Percentiles rank a stretch among this genome's conserved stretches.
Conservation (phyloP, 2,888 invertebrate species). For the Leptinotarsa tumamoca region DNA sequence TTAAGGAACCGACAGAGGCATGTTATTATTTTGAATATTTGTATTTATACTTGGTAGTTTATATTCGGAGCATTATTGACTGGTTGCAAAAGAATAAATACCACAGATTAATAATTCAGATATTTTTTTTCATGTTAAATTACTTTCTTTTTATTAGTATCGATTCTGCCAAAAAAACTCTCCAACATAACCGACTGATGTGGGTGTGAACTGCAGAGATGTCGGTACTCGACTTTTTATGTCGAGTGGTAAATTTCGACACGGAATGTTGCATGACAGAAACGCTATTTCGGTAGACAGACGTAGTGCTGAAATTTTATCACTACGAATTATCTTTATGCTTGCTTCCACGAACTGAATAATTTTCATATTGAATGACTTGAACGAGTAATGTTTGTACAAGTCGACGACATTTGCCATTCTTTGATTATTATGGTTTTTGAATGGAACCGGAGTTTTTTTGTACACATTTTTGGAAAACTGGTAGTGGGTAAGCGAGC, state of each 20-base stretch:
- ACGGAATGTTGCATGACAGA: conserved; percentile 23
- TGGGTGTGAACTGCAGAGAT: neutral
- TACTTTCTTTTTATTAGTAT: neutral
- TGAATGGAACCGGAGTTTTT: too few relatives aligned
- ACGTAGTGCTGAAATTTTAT: conserved; percentile 14
- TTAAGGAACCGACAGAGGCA: too few relatives aligned
- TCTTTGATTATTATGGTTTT: too few relatives aligned
- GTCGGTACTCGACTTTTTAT: neutral
- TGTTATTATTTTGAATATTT: too few relatives aligned
- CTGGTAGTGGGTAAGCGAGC: too few relatives aligned
- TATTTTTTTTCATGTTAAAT: neutral
- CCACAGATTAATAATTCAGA: too few relatives aligned
- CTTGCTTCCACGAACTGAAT: conserved; percentile 20
- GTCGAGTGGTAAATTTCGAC: conserved; percentile 19
- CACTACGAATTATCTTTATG: conserved; percentile 9
- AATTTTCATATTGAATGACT: conserved; percentile 19
- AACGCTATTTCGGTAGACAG: neutral
- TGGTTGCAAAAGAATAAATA: too few relatives aligned
- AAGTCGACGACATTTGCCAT: neutral
- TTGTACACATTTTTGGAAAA: too few relatives aligned
- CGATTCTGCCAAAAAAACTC: neutral
- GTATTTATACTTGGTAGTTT: too few relatives aligned
- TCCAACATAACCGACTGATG: neutral
- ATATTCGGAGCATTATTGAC: too few relatives aligned
- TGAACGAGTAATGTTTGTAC: neutral